These are phyloP conservation scores for Muricea muricata DNA, from an alignment of 92 coral and sea anemone genomes.

Conservation along the genomic window DNA sequence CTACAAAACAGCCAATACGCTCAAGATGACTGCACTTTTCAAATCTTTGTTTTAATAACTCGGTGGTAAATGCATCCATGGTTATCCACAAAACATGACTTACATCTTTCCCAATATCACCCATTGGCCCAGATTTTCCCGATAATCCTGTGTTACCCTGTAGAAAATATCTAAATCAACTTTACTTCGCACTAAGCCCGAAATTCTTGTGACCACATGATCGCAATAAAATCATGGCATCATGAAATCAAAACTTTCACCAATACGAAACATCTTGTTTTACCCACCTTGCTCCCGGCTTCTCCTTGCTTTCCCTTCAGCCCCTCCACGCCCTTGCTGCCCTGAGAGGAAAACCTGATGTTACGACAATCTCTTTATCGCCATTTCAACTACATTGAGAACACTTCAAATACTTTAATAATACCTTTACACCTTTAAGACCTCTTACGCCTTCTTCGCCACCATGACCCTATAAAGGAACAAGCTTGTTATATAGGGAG, in stretches of 20 bases:
- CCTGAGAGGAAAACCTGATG: neutral
- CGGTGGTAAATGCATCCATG: no score
- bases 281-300: neutral
- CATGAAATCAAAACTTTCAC: neutral
- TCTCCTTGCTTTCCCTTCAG: slow-evolving; percentile 9
- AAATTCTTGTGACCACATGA: no score
- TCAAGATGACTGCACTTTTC: no score
- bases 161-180: neutral
- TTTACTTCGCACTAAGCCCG: no score
- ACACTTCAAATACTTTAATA: neutral
- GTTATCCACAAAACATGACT: neutral
- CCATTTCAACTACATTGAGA: neutral
- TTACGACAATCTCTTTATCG: neutral
- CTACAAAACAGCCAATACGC: neutral
- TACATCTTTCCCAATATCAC: slow-evolving; percentile 24
- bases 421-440: slow-evolving; percentile 21
- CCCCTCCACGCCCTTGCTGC: slow-evolving; percentile 9
- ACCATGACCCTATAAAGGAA: neutral
- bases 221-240: no score
- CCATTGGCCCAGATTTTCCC: slow-evolving; percentile 24
- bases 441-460: slow-evolving; percentile 24
- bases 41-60: no score
- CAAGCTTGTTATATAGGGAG: neutral
- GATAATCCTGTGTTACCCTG: slow-evolving; percentile 25
- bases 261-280: no score